These are phyloP conservation scores for Stenotaenia linearis DNA, from an alignment of 2,888 invertebrate genomes.

Conservation along the genomic window DNA sequence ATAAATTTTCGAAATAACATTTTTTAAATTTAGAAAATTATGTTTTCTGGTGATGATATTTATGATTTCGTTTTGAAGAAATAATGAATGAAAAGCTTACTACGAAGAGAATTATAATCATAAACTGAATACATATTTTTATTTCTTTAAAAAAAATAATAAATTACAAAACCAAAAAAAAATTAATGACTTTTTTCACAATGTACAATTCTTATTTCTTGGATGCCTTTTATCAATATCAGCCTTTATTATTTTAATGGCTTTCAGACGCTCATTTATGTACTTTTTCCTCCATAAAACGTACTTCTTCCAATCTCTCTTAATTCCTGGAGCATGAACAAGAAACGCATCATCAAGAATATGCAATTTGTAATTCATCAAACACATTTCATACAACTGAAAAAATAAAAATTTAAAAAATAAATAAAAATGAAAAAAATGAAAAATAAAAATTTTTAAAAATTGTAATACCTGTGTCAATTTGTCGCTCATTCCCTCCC, in stretches of 20 bases:
- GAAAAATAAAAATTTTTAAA: not conserved
- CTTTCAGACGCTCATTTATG: not conserved
- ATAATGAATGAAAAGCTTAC: no score
- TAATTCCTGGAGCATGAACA: conserved; percentile 87
- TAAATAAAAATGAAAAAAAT: not conserved
- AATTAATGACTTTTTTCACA: not conserved
- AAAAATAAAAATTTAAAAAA: conserved; percentile 38
- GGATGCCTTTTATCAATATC: not conserved
- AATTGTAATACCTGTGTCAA: conserved; percentile 85
- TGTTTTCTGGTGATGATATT: no score
- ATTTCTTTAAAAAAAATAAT: no score
- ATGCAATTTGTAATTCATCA: conserved; percentile 84
- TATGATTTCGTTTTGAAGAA: no score
- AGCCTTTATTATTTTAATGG: not conserved
- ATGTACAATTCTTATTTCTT: not conserved
- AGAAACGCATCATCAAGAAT: conserved; percentile 90
- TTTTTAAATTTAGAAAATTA: no score
- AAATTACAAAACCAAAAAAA: not conserved
- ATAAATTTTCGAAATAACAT: no score
- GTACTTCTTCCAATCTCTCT: conserved; percentile 55
- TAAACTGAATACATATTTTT: no score
- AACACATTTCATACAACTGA: conserved; percentile 84
- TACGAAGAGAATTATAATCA: no score
- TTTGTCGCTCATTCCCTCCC: conserved; percentile 93
- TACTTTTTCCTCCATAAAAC: not conserved